phyloP scores from a whole-genome alignment of 2,888 invertebrate species.

The Pristionchus exspectatus region DNA sequence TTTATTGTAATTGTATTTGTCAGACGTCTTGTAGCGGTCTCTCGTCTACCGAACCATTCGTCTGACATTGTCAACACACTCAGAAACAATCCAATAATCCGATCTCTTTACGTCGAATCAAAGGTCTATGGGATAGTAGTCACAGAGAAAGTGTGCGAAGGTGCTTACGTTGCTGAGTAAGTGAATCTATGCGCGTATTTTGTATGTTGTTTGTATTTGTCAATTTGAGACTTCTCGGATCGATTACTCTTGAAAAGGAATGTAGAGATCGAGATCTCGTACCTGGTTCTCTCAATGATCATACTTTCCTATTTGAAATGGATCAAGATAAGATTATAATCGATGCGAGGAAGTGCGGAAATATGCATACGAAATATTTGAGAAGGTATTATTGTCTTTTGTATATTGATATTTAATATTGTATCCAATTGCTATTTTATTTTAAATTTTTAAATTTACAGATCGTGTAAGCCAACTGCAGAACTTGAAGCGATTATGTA shows the following conservation, averaged over 20 bases:
- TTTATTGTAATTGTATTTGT: background rate
- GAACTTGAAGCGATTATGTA: slow-evolving; percentile 39
- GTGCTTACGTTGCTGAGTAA: slow-evolving; percentile 39
- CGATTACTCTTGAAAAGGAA: slow-evolving; percentile 30
- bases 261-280: background rate
- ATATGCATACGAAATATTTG: background rate
- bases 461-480: slow-evolving; percentile 59
- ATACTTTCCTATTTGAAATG: background rate
- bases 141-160: background rate
- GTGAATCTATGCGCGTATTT: background rate
- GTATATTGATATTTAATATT: background rate
- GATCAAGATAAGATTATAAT: slow-evolving; percentile 8
- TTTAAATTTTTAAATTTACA: slow-evolving; percentile 24
- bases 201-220: background rate
- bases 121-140: background rate
- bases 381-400: background rate
- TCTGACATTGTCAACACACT: background rate
- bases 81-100: background rate
- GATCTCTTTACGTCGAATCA: background rate
- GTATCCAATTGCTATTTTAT: background rate
- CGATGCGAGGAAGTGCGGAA: slow-evolving; percentile 49
- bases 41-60: background rate
- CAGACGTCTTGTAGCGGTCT: background rate
- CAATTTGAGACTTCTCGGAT: slow-evolving; percentile 11
- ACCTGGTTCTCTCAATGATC: background rate